phyloP scores from a whole-genome alignment of 64 coral and sea anemone species.

The Pocillopora damicornis region DNA sequence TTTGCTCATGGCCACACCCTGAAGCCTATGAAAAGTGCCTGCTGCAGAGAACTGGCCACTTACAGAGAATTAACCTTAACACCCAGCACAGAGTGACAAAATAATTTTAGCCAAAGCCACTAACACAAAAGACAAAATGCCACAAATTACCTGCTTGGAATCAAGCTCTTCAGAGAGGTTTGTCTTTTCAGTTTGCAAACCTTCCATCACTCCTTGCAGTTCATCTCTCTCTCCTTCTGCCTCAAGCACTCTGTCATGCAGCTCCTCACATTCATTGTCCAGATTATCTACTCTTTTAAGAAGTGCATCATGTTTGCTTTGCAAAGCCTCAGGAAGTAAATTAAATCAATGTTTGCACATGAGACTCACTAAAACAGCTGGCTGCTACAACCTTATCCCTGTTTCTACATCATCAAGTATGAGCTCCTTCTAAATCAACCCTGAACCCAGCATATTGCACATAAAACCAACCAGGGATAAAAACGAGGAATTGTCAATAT shows the following conservation, averaged over 20 bases:
- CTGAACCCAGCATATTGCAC: too few species aligned
- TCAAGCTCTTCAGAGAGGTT: constrained; percentile 66
- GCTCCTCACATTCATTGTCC: constrained; percentile 83
- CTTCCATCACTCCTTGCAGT: constrained; percentile 62
- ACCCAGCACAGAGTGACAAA: neutral
- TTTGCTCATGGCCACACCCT: too few species aligned
- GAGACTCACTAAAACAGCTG: too few species aligned
- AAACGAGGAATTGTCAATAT: too few species aligned
- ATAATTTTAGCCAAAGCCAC: neutral
- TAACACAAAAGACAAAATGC: neutral
- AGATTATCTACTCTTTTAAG: constrained; percentile 86
- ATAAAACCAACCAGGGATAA: too few species aligned
- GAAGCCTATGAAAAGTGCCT: too few species aligned
- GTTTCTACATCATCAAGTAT: too few species aligned
- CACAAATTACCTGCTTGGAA: constrained; percentile 59
- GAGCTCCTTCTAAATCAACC: too few species aligned
- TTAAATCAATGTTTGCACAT: neutral
- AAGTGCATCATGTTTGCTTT: constrained; percentile 88
- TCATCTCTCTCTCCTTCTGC: constrained; percentile 81
- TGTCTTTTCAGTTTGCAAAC: constrained; percentile 28
- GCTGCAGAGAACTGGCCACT: too few species aligned
- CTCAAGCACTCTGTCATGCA: constrained; percentile 77
- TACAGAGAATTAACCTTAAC: neutral
- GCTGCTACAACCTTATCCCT: too few species aligned
- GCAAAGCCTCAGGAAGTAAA: constrained; percentile 63